These are phyloP conservation scores for Melanogrammus aeglefinus DNA, from an alignment of 2,797 vertebrate species.

Conservation along the genomic window DNA sequence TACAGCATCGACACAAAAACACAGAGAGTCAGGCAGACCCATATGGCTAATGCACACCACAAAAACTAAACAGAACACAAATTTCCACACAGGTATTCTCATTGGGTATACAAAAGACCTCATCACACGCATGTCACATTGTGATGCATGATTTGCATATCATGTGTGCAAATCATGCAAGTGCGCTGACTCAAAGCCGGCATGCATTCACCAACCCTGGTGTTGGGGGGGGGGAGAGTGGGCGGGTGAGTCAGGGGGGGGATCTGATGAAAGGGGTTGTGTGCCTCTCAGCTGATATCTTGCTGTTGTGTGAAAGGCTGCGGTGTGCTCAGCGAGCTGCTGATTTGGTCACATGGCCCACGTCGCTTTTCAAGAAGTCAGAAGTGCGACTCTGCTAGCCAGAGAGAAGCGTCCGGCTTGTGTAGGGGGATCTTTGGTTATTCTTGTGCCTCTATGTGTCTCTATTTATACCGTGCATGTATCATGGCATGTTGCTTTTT, in stretches of 20 bases:
- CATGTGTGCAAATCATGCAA: too few species aligned
- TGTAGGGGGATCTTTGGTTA: background rate
- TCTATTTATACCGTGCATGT: background rate
- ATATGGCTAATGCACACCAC: too few species aligned
- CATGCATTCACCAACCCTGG: background rate
- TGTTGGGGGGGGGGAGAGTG: conserved; percentile 31
- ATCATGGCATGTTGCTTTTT: background rate
- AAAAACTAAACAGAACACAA: too few species aligned
- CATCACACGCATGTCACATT: background rate
- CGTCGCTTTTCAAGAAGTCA: conserved; percentile 44
- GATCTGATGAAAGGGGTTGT: conserved; percentile 33
- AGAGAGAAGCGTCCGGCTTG: background rate
- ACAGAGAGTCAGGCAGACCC: too few species aligned
- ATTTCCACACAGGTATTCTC: too few species aligned
- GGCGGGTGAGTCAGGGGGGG: conserved; percentile 1
- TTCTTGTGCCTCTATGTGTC: conserved; percentile 20
- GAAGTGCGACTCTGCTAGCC: conserved; percentile 29
- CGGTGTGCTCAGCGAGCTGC: conserved; percentile 32
- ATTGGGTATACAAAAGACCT: too few species aligned
- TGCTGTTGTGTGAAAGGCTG: conserved; percentile 41
- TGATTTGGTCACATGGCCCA: conserved; percentile 57
- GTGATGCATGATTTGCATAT: conserved; percentile 20
- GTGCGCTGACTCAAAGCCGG: conserved; percentile 49
- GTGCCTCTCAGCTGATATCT: conserved; percentile 67
- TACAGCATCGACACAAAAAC: background rate